Evolutionary conservation across 1,140 invertebrate species (phyloP).

Genomic region (Coelopa frigida): DNA sequence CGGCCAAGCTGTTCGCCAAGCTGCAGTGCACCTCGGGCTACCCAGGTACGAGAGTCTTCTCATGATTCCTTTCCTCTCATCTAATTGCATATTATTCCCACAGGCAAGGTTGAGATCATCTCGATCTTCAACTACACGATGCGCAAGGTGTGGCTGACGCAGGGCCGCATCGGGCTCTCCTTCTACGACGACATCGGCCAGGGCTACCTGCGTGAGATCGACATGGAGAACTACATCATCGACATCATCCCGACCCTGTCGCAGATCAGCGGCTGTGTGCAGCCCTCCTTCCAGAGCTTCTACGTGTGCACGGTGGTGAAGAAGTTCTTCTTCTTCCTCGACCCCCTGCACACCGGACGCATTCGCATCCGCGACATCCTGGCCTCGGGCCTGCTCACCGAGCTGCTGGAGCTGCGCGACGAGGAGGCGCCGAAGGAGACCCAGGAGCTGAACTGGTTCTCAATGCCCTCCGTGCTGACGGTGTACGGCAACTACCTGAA

Average conservation of each 20-base stretch:
- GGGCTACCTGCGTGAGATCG: constrained; percentile 83
- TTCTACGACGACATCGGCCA: constrained; percentile 89
- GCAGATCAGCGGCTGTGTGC: constrained; percentile 73
- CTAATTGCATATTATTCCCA: not conserved
- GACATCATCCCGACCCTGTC: constrained; percentile 87
- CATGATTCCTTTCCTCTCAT: not conserved
- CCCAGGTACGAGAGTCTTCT: constrained; percentile 38
- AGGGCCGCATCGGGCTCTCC: constrained; percentile 86
- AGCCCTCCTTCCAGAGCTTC: constrained; percentile 91
- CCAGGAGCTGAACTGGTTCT: constrained; percentile 92
- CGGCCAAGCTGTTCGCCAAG: constrained; percentile 77
- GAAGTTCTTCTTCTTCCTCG: constrained; percentile 94
- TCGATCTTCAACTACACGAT: constrained; percentile 93
- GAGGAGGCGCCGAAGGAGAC: constrained; percentile 75
- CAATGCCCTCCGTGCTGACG: constrained; percentile 76
- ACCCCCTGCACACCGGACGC: constrained; percentile 77
- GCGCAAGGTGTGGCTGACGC: constrained; percentile 88
- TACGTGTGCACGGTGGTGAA: constrained; percentile 92
- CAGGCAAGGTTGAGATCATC: constrained; percentile 65
- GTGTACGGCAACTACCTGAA: constrained; percentile 93
- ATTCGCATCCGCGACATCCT: constrained; percentile 88
- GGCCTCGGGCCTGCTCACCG: constrained; percentile 85
- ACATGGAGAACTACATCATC: constrained; percentile 90
- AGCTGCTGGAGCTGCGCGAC: constrained; percentile 81
- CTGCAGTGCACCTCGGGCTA: constrained; percentile 75